These are phyloP conservation scores for Phenganax marumi DNA, from an alignment of 92 coral and sea anemone species.

Conservation along the genomic window DNA sequence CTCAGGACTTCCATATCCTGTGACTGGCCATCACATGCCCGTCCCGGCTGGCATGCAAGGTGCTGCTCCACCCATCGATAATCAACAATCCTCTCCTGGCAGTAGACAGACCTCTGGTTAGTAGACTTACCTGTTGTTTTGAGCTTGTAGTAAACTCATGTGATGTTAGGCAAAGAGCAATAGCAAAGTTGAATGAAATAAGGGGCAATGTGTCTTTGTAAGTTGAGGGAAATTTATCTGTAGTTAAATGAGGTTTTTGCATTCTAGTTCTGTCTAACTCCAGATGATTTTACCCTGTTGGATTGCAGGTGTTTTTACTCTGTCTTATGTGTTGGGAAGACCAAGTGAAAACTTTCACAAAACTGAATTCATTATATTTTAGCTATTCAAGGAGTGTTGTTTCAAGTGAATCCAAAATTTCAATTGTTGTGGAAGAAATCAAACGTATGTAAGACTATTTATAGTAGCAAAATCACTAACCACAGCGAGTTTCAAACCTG, in stretches of 20 bases:
- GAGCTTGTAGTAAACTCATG: no score
- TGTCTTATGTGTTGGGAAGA: background rate
- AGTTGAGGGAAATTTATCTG: no score
- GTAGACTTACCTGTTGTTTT: no score
- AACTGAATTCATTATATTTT: background rate
- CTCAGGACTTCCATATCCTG: background rate
- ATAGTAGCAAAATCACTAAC: background rate
- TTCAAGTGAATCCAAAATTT: conserved; percentile 85
- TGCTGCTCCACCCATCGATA: background rate
- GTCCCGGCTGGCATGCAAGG: background rate
- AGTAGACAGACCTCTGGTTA: background rate
- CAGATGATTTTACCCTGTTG: background rate
- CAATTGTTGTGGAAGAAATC: conserved; percentile 90
- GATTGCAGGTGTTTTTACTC: background rate
- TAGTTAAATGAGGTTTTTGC: no score
- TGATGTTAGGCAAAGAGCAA: no score
- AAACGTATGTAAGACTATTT: conserved; percentile 57
- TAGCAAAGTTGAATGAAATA: no score
- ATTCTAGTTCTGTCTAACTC: no score
- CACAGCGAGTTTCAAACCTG: background rate
- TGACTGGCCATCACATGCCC: background rate
- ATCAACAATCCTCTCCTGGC: background rate
- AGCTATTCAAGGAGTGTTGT: conserved; percentile 92
- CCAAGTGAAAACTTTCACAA: background rate
- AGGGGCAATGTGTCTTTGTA: no score